Conservation (phyloP, 2,888 invertebrate species). For the Clepsis dumicolana region DNA sequence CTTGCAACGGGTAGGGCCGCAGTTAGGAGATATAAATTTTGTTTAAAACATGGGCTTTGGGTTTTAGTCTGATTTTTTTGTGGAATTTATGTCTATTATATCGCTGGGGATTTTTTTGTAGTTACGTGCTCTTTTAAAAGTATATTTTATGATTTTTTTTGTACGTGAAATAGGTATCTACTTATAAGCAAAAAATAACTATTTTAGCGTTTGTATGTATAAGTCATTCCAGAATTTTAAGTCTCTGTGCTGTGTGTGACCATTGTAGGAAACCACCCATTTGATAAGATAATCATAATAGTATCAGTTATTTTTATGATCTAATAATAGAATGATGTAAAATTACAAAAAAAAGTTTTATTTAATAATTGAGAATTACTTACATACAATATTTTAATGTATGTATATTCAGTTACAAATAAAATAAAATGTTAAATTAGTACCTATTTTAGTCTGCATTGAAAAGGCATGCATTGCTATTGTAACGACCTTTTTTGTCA, state of each 20-base stretch:
- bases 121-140: too few species aligned
- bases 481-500: neutral
- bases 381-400: neutral
- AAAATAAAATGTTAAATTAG: neutral
- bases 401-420: too few species aligned
- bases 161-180: too few species aligned
- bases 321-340: conserved; percentile 24
- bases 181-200: too few species aligned
- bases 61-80: too few species aligned
- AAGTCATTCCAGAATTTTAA: neutral
- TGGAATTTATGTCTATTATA: too few species aligned
- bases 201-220: too few species aligned
- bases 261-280: conserved; percentile 34
- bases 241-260: conserved; percentile 14
- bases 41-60: too few species aligned
- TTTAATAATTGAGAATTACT: neutral
- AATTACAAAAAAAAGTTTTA: neutral
- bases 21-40: too few species aligned
- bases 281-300: conserved; percentile 32
- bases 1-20: too few species aligned
- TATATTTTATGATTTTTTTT: too few species aligned
- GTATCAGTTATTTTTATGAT: conserved; percentile 22
- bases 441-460: neutral
- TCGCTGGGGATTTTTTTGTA: too few species aligned
- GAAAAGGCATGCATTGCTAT: neutral